Base-by-base conservation (phyloP, 2,888 invertebrate genomes). In the Chymomyza fuscimana region DNA sequence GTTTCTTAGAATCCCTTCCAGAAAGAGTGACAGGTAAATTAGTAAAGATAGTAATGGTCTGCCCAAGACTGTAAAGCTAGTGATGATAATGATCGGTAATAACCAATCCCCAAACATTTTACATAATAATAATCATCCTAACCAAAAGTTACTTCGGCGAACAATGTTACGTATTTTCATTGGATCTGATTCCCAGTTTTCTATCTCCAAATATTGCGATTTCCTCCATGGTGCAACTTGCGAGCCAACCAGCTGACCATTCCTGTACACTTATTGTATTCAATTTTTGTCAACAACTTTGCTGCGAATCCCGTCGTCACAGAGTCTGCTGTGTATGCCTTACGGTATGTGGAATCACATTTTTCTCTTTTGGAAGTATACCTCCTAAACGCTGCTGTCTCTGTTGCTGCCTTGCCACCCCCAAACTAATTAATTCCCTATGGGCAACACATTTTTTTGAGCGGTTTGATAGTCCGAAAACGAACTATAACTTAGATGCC, bases 361-460 rank as follows among this genome's bases (percentile, higher is more conserved):
- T n/a, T 29, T 40, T 46, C 32, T 65, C 58, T 72, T 68, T 62
- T 62, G 29, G 51, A 36, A 46, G 22, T 59, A 19, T 15, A 52
- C 59, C 61, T 61, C 46, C 64, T 52, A 54, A 54, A 54, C 54
- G 22, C 54, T 54, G 5, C 54, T 9, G 54, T 5, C 7, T 15
- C 54, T 5, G 9, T 3, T 19, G 54, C 19, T 16, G 2, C 19
- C 54, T 54, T 65, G 67, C 51, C 56, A 65, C 70, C 71, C 78
- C 73, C 51, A 70, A 58, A 75, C 80, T 86, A 86, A 87, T 86
- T 86, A 86, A 87, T 86, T 86, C 87, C 87, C 87, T 50, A 76
- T 79, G 87, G 85, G 85, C 87, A 77, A 86, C 87, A 86, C 87
- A 81, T 78, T 81, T 77, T 79, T 70, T 62, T 68, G 65, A 65